phyloP scores from a whole-genome alignment of 2,888 invertebrate genomes.

The Torymus texanus region DNA sequence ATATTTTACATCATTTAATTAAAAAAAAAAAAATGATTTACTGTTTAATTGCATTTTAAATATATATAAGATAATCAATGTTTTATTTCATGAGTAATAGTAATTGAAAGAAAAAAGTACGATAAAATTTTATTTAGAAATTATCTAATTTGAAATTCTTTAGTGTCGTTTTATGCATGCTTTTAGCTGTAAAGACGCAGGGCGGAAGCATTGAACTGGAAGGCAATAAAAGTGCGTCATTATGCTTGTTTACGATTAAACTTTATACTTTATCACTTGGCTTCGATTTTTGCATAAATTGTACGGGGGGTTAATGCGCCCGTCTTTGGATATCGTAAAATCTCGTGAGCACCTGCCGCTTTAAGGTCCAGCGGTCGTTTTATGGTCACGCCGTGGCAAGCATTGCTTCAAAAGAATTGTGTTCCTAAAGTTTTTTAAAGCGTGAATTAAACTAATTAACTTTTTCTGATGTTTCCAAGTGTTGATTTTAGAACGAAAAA shows the following conservation, averaged over 20 bases:
- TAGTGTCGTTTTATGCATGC: slow-evolving; percentile 34
- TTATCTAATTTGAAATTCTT: slow-evolving; percentile 1
- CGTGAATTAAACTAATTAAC: background rate
- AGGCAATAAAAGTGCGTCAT: slow-evolving; percentile 29
- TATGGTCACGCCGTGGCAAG: background rate
- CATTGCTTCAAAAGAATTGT: background rate
- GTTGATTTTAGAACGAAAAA: too few species aligned
- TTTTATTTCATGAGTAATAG: background rate
- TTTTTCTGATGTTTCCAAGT: too few species aligned
- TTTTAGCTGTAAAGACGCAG: slow-evolving; percentile 25
- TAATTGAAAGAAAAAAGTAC: slow-evolving; percentile 30
- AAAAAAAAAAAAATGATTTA: too few species aligned
- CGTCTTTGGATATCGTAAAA: slow-evolving; percentile 33
- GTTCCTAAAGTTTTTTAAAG: background rate
- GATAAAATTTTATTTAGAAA: background rate
- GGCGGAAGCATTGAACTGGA: slow-evolving; percentile 13
- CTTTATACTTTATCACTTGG: slow-evolving; percentile 36
- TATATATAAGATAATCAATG: too few species aligned
- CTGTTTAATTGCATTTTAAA: too few species aligned
- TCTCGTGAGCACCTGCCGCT: slow-evolving; percentile 14
- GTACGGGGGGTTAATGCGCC: slow-evolving; percentile 9
- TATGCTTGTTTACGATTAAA: slow-evolving; percentile 47
- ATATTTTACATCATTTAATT: too few species aligned
- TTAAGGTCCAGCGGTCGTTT: slow-evolving; percentile 32
- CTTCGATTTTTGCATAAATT: slow-evolving; percentile 45